These are phyloP conservation scores for Mechanitis mazaeus DNA, from an alignment of 2,888 invertebrate species.

Conservation along the genomic window DNA sequence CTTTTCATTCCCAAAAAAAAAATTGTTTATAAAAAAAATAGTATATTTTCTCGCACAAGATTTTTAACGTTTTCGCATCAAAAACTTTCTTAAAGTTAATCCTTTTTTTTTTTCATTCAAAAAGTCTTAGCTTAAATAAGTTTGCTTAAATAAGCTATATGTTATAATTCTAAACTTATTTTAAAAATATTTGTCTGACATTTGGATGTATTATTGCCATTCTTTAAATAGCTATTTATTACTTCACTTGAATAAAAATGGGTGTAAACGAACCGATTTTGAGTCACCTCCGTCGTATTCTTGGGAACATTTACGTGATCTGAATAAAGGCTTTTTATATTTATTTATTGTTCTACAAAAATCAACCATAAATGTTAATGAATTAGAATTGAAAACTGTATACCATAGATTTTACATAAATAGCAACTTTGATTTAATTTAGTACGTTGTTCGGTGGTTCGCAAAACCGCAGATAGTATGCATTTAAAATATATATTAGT, in stretches of 20 bases:
- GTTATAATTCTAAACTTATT: too few relatives aligned
- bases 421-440: slow-evolving; percentile 16
- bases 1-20: too few relatives aligned
- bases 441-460: slow-evolving; percentile 31
- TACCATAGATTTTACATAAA: slow-evolving; percentile 3
- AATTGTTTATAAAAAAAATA: too few relatives aligned
- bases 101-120: too few relatives aligned
- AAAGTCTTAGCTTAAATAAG: too few relatives aligned
- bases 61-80: too few relatives aligned
- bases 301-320: slow-evolving; percentile 32
- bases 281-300: slow-evolving; percentile 33
- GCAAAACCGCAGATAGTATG: slow-evolving; percentile 35
- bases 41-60: too few relatives aligned
- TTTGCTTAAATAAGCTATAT: too few relatives aligned
- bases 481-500: slow-evolving; percentile 28
- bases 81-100: too few relatives aligned
- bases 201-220: too few relatives aligned
- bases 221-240: not conserved
- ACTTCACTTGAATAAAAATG: slow-evolving; percentile 7
- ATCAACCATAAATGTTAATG: slow-evolving; percentile 10
- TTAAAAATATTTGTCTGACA: too few relatives aligned
- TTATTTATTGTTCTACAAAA: slow-evolving; percentile 11
- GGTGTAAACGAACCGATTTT: slow-evolving; percentile 34
- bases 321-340: slow-evolving; percentile 28
- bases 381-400: slow-evolving; percentile 14